Conservation (phyloP, 2,113 vertebrate genomes). For the Vanacampus margaritifer region DNA sequence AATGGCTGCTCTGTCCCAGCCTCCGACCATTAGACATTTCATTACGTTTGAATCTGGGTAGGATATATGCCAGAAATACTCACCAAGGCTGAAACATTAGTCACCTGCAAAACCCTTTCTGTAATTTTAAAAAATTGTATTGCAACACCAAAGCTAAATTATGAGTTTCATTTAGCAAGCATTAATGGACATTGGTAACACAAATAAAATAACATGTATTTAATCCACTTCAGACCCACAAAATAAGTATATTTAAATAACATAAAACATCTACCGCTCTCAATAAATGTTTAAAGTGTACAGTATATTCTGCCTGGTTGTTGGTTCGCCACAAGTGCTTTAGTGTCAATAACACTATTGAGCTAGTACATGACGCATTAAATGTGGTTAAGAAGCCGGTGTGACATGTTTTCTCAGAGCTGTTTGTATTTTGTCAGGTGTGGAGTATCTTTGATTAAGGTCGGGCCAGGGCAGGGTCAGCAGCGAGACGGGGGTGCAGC, state of each 20-base stretch:
- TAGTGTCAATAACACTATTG: neutral
- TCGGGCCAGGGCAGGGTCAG: slow-evolving; percentile 56
- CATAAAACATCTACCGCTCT: neutral
- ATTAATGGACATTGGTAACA: too few species aligned
- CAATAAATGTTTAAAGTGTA: neutral
- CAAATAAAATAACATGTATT: neutral
- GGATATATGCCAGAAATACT: slow-evolving; percentile 34
- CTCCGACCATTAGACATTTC: slow-evolving; percentile 61
- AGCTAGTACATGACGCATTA: neutral
- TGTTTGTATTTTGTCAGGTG: slow-evolving; percentile 56
- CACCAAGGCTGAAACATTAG: neutral
- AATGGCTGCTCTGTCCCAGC: slow-evolving; percentile 65
- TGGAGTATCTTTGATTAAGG: slow-evolving; percentile 12
- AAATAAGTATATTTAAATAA: neutral
- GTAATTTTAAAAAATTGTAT: too few species aligned
- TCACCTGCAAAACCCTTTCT: slow-evolving; percentile 3
- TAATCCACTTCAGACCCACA: neutral
- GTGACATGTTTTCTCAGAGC: slow-evolving; percentile 10
- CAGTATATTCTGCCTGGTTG: neutral
- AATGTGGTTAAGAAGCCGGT: slow-evolving; percentile 22
- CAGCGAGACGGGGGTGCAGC: slow-evolving; percentile 52
- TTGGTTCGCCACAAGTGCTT: neutral
- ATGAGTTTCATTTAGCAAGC: too few species aligned
- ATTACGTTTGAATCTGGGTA: slow-evolving; percentile 65
- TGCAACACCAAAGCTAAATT: too few species aligned